Conservation (phyloP, 2,113 vertebrate species). For the Ptilonorhynchus violaceus region DNA sequence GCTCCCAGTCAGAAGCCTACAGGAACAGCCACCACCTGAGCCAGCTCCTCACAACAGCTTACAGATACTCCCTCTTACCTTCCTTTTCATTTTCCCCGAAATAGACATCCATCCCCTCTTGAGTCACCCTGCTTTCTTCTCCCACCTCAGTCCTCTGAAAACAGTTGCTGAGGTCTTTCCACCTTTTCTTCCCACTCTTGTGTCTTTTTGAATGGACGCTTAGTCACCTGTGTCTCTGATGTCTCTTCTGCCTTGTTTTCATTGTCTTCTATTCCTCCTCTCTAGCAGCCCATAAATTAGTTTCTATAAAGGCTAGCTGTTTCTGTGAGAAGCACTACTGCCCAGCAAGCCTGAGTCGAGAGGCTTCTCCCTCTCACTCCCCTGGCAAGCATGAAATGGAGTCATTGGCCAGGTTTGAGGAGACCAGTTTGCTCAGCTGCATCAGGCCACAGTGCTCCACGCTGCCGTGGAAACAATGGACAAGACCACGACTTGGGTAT, state of each 20-base stretch:
- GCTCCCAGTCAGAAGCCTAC: not conserved
- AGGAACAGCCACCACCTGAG: not conserved
- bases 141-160: not conserved
- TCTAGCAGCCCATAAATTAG: not conserved
- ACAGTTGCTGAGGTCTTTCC: not conserved
- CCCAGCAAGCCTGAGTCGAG: accelerated
- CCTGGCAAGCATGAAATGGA: not conserved
- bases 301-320: not conserved
- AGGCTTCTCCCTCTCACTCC: not conserved
- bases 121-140: not conserved
- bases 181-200: not conserved
- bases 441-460: not conserved
- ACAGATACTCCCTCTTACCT: not conserved
- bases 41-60: not conserved
- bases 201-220: accelerated
- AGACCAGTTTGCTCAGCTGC: not conserved
- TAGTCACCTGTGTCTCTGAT: accelerated
- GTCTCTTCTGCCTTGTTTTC: not conserved
- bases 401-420: not conserved
- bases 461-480: not conserved
- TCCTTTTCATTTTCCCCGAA: not conserved
- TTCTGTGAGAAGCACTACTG: not conserved
- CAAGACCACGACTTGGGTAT: not conserved
- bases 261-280: not conserved
- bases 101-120: accelerated